Evolutionary conservation across 2,797 vertebrate species (phyloP).

Genomic region (Toxotes lorentzi): DNA sequence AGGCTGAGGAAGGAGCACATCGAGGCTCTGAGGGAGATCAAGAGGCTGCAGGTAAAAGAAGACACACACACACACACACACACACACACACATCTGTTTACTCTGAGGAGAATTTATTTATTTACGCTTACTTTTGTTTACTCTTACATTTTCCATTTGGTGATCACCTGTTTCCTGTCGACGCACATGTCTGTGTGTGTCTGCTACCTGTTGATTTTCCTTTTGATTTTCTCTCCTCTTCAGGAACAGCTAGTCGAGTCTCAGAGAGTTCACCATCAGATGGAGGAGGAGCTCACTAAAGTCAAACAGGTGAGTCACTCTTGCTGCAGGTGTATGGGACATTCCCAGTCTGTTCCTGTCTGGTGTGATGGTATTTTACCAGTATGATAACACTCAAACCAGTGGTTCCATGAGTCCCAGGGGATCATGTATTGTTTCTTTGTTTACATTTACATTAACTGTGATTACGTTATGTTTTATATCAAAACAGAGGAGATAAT

Average conservation of each 20-base stretch:
- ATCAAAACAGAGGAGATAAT: too few relatives aligned
- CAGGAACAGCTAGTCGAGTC: conserved; percentile 91
- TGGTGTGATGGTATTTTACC: too few relatives aligned
- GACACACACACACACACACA: conserved; percentile 29
- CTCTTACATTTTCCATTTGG: not conserved
- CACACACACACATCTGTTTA: not conserved
- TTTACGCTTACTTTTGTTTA: too few relatives aligned
- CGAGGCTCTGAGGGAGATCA: conserved; percentile 88
- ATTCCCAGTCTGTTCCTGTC: too few relatives aligned
- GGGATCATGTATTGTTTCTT: too few relatives aligned
- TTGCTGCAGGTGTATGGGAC: not conserved
- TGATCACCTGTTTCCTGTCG: not conserved
- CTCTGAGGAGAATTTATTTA: too few relatives aligned
- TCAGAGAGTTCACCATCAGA: conserved; percentile 84
- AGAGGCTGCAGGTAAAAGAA: conserved; percentile 88
- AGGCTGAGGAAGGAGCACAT: conserved; percentile 88
- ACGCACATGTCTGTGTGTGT: not conserved
- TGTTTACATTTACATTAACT: too few relatives aligned
- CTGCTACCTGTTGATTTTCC: not conserved
- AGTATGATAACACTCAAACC: too few relatives aligned
- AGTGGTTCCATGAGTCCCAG: too few relatives aligned
- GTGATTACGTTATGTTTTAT: too few relatives aligned
- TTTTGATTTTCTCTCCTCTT: not conserved
- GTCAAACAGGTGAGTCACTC: conserved; percentile 87
- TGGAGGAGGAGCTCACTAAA: conserved; percentile 88